Percentiles rank a stretch among this genome's conserved stretches.
Evolutionary conservation across 2,888 invertebrate genomes (phyloP).

Genomic region (Cantharis rufa): DNA sequence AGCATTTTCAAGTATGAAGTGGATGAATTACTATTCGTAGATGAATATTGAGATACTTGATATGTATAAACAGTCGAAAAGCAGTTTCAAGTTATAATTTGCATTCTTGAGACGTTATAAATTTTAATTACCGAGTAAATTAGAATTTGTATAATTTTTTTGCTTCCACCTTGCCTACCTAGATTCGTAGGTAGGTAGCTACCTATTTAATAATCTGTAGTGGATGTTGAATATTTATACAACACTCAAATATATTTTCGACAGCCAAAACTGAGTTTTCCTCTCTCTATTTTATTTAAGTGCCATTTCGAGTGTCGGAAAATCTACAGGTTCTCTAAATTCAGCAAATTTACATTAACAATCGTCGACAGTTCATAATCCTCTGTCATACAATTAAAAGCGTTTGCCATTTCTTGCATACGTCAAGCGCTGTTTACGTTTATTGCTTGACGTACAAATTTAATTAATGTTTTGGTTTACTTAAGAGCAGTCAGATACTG

Average conservation of each 20-base stretch:
- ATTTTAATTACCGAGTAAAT: slow-evolving; percentile 16
- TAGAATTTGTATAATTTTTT: slow-evolving; percentile 13
- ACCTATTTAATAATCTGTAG: slow-evolving; percentile 17
- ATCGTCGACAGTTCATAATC: slow-evolving; percentile 39
- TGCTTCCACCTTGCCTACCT: neutral
- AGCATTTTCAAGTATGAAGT: neutral
- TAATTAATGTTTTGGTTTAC: slow-evolving; percentile 37
- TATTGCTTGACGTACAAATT: slow-evolving; percentile 35
- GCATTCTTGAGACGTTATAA: slow-evolving; percentile 8
- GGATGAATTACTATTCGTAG: neutral
- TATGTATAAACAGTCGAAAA: neutral
- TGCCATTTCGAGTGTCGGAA: slow-evolving; percentile 33
- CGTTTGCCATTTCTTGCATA: slow-evolving; percentile 29
- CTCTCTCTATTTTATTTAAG: slow-evolving; percentile 38
- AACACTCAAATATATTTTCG: slow-evolving; percentile 34
- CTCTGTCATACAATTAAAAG: slow-evolving; percentile 34
- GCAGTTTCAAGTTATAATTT: neutral
- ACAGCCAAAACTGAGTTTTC: slow-evolving; percentile 34
- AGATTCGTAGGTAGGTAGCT: neutral
- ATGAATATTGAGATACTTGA: neutral
- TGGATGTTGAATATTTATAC: slow-evolving; percentile 40
- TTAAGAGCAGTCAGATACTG: slow-evolving; percentile 27
- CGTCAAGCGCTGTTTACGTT: slow-evolving; percentile 36
- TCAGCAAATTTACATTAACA: slow-evolving; percentile 37
- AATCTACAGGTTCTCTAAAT: slow-evolving; percentile 40